These are phyloP conservation scores for Stenchaetothrips biformis DNA, from an alignment of 2,888 invertebrate species.

Conservation along the genomic window DNA sequence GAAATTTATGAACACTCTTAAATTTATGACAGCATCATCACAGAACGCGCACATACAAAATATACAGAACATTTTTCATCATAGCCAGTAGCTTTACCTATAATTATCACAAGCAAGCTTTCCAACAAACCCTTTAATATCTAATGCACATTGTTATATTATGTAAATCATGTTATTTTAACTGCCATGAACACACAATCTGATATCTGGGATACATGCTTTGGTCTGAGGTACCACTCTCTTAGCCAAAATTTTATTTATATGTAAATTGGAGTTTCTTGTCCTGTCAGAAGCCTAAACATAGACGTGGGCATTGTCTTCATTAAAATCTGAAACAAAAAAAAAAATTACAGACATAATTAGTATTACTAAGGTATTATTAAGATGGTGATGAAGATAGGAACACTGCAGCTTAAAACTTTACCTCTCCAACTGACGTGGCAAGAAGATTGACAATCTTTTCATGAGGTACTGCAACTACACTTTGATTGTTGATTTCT, in stretches of 20 bases:
- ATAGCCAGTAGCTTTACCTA: slow-evolving; percentile 13
- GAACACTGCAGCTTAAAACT: slow-evolving; percentile 42
- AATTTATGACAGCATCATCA: slow-evolving; percentile 12
- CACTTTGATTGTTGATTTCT: slow-evolving; percentile 99
- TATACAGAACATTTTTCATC: slow-evolving; percentile 18
- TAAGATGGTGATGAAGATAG: background rate
- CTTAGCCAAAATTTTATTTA: slow-evolving; percentile 51
- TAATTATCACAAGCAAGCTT: slow-evolving; percentile 26
- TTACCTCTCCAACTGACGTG: slow-evolving; percentile 97
- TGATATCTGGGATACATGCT: background rate
- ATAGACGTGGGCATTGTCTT: slow-evolving; percentile 99
- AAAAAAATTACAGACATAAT: slow-evolving; percentile 7
- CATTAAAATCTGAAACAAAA: slow-evolving; percentile 85
- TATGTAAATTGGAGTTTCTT: slow-evolving; percentile 98
- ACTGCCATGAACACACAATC: background rate
- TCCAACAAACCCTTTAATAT: background rate
- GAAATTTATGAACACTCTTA: background rate
- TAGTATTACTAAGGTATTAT: background rate
- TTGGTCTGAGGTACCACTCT: background rate
- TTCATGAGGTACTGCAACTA: slow-evolving; percentile 99
- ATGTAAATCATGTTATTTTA: background rate
- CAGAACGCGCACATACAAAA: slow-evolving; percentile 19
- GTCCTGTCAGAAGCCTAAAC: slow-evolving; percentile 97
- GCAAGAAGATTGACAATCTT: slow-evolving; percentile 98
- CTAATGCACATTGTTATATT: background rate